Evolutionary conservation across 2,888 invertebrate species (phyloP).

Genomic region (Diloba caeruleocephala): DNA sequence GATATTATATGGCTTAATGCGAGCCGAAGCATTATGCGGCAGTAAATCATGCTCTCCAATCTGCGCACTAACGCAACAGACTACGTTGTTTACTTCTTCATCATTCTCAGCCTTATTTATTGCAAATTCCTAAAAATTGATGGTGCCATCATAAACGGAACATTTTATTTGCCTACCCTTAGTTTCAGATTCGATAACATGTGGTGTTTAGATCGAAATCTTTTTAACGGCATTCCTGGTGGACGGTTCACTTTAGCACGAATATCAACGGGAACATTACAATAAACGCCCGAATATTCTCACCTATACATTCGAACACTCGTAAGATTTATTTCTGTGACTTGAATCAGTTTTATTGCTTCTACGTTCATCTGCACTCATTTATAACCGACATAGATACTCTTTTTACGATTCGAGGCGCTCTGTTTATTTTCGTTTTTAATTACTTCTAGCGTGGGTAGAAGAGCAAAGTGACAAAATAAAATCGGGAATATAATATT

Average conservation of each 20-base stretch:
- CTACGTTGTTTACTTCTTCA: conserved; percentile 71
- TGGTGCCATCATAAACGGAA: conserved; percentile 69
- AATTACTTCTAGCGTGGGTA: conserved; percentile 87
- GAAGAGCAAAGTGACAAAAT: conserved; percentile 83
- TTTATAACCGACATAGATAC: conserved; percentile 87
- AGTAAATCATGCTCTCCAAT: conserved; percentile 66
- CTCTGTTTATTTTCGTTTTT: conserved; percentile 89
- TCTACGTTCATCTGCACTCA: conserved; percentile 86
- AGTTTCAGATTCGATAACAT: conserved; percentile 69
- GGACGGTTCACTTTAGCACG: conserved; percentile 70
- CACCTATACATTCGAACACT: conserved; percentile 80
- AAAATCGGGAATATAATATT: conserved; percentile 68
- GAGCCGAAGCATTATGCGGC: conserved; percentile 56
- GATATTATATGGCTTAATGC: conserved; percentile 54
- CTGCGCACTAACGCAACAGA: conserved; percentile 58
- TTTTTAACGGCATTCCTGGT: conserved; percentile 77
- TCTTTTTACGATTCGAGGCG: conserved; percentile 87
- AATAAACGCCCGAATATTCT: conserved; percentile 74
- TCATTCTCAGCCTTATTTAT: conserved; percentile 72
- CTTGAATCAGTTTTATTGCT: conserved; percentile 87
- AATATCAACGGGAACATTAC: conserved; percentile 68
- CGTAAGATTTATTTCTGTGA: conserved; percentile 87
- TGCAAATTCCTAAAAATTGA: conserved; percentile 77
- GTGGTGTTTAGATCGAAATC: conserved; percentile 73
- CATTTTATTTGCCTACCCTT: conserved; percentile 61